Evolutionary conservation across 92 coral and sea anemone species (phyloP), one percentile per base, ranked within the genome.

Genomic region (Isaurus tuberculatus): DNA sequence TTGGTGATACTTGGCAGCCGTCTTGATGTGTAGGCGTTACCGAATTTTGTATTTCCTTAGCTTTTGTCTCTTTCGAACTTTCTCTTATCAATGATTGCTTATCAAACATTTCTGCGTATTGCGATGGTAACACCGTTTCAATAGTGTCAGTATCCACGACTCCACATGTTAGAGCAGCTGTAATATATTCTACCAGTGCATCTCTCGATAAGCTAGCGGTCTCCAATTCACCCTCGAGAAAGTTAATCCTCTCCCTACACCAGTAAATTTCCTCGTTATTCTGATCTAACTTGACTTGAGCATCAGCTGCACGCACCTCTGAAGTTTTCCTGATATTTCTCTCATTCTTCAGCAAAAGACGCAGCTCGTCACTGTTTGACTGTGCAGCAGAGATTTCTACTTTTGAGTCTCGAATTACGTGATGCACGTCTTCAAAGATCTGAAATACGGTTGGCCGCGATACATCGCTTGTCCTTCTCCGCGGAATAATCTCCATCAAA

Each of bases 401-500:
- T 31, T 42, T 61, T 5, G 68, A 57, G n/a, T 77, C 51, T 10
- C 68, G 70, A 60, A 77, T 60, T 14, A 61, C 82, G 20, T 77
- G 82, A 16, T 60, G 82, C 49, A 61, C 64, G 14, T 58, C 82
- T 11, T 77, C 70, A 32, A 77, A 61, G 14, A 77, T 34, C 22
- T 77, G 82, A 29, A 77, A 77, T 2, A 77, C 70, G 22, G 36
- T 65, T 60, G 82, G 43, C 22, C 70, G 43, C 6, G 82, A 40
- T 0, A 20, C 36, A 60, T 33, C 33, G n/a, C 68, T 5, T 4
- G 23, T 28, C 34, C 82, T 34, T 58, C 70, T 23, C 25, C 82
- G 60, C 51, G 82, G 82, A 61, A 77, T 77, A 9, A 77, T 77
- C 53, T 77, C 82, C 82, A 77, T 77, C 1, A 77, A 4, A 26